Evolutionary conservation across 2,113 vertebrate species (phyloP), one percentile per base, ranked within the genome.

Genomic region (Leptosomus discolor): DNA sequence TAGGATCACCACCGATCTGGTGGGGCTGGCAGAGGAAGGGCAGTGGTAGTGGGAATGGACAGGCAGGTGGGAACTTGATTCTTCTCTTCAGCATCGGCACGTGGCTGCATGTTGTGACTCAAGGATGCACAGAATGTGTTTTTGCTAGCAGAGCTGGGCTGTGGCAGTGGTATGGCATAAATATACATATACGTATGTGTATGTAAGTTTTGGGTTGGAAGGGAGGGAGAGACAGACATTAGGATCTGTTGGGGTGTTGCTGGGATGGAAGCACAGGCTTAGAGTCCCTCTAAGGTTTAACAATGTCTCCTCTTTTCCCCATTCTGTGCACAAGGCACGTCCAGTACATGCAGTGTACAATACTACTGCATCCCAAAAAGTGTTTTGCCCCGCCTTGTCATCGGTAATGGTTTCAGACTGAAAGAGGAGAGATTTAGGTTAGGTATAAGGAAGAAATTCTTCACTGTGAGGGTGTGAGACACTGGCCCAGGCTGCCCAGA

Each of bases 261-360:
- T 65, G 34, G 22, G 39, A 26, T 60, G n/a, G 39, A 53, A 71
- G 37, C 2, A 3, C 39, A 48, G 30, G 24, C 11, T 15, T 20
- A 21, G 39, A 41, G 41, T 37, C 8, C 11, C 5, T 13, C 12
- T 27, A 50, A 39, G 16, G 17, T 56, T 37, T 45, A 56, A 18
- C 43, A 20, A 2, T 12, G 9, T 17, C 71, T 43, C 32, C 13
- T 37, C 4, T 26, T n/a, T 36, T 32, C 60, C 34, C 30, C 16
- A 9, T 36, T 46, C 50, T 39, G 26, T 37, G 17, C 41, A 30
- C 27, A n/a, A 39, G 27, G 36, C 34, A 39, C 51, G 32, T 24
- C 46, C 41, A 68, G 0, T 56, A 29, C 41, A 12, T 68, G 16
- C n/a, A 4, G 4, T 7, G 53, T 13, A 37, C 0, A 3, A 43